Conservation (phyloP, 2,113 vertebrate genomes). For the Polypterus senegalus region DNA sequence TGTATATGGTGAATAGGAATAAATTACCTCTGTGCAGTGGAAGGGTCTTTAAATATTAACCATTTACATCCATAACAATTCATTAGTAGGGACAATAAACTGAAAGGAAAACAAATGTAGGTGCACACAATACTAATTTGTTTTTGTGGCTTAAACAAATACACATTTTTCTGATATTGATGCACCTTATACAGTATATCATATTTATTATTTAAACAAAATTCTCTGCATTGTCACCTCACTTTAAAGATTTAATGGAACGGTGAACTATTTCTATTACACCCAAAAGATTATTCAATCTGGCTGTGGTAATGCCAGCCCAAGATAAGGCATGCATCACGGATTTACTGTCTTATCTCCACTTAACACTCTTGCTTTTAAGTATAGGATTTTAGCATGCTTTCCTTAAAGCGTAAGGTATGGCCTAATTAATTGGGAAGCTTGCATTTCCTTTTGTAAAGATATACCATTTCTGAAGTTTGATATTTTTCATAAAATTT, state of each 20-base stretch:
- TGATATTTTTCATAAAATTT: too few relatives aligned
- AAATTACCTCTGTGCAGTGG: too few relatives aligned
- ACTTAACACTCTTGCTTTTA: conserved; percentile 42
- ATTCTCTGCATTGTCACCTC: conserved; percentile 42
- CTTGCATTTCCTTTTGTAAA: conserved; percentile 25
- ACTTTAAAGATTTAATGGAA: conserved; percentile 43
- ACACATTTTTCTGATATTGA: background rate
- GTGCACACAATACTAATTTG: too few relatives aligned
- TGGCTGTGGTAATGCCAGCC: conserved; percentile 41
- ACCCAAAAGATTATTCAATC: conserved; percentile 53
- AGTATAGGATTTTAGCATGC: conserved; percentile 48
- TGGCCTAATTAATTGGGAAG: conserved; percentile 53
- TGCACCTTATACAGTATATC: conserved; percentile 1
- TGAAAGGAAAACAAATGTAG: too few relatives aligned
- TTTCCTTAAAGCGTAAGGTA: conserved; percentile 44
- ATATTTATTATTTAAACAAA: conserved; percentile 33
- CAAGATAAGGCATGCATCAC: conserved; percentile 52
- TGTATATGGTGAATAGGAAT: too few relatives aligned
- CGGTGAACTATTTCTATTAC: conserved; percentile 46
- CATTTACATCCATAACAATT: too few relatives aligned
- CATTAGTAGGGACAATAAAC: too few relatives aligned
- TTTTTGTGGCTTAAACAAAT: too few relatives aligned
- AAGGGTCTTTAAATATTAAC: too few relatives aligned
- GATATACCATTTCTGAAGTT: background rate
- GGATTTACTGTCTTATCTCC: conserved; percentile 46